A percentile compares a stretch with the other conserved stretches of the same genome.
These are phyloP conservation scores for Lathamus discolor DNA, from an alignment of 2,113 vertebrate species.

Conservation along the genomic window DNA sequence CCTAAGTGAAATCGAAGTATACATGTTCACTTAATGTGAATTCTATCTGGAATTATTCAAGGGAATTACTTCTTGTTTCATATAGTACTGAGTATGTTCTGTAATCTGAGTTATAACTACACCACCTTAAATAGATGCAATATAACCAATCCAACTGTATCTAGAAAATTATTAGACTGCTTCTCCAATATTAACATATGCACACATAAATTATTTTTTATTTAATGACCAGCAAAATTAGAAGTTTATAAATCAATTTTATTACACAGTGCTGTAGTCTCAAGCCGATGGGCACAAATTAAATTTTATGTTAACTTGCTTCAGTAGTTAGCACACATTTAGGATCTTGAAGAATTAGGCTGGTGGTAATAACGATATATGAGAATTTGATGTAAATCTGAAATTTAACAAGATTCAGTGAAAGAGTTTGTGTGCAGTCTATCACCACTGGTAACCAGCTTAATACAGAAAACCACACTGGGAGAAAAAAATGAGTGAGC, in stretches of 20 bases:
- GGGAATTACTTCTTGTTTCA: background rate
- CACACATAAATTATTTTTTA: conserved; percentile 17
- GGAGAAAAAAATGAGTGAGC: background rate
- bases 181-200: conserved; percentile 13
- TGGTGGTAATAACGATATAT: background rate
- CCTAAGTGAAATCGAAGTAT: background rate
- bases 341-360: conserved; percentile 24
- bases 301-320: conserved; percentile 50
- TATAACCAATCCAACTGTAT: background rate
- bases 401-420: conserved; percentile 1
- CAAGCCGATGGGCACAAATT: conserved; percentile 35
- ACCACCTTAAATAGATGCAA: background rate
- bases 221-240: conserved; percentile 33
- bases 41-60: background rate
- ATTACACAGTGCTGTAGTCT: conserved; percentile 30
- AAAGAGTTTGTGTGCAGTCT: background rate
- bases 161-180: conserved; percentile 5
- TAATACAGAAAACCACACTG: background rate
- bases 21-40: background rate
- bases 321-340: conserved; percentile 53
- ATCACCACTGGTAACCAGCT: background rate
- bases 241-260: conserved; percentile 58
- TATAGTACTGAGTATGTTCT: background rate
- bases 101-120: background rate
- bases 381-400: conserved; percentile 44